A percentile compares a stretch with the other conserved stretches of the same genome.
phyloP scores from a whole-genome alignment of 2,113 vertebrate genomes.

The Hydrolagus affinis region DNA sequence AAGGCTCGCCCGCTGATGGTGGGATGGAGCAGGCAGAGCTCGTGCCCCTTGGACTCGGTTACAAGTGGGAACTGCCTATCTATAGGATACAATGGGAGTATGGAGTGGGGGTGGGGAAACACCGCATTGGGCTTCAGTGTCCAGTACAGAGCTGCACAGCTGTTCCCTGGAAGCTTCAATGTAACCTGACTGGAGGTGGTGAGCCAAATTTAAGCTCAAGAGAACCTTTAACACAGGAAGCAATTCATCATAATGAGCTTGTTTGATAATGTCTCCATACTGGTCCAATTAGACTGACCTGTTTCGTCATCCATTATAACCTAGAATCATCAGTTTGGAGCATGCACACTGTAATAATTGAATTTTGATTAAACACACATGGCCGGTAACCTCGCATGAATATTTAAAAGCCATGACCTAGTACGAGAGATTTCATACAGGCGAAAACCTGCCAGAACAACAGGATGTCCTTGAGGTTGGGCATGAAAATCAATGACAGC shows the following conservation, averaged over 20 bases:
- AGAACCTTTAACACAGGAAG: conserved; percentile 82
- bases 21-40: too few species aligned
- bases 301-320: conserved; percentile 85
- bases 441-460: conserved; percentile 75
- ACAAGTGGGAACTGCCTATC: background rate
- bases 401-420: conserved; percentile 44
- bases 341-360: conserved; percentile 76
- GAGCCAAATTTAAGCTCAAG: conserved; percentile 68
- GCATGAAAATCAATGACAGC: conserved; percentile 62
- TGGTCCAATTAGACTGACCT: conserved; percentile 79
- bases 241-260: conserved; percentile 81
- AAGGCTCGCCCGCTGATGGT: too few species aligned
- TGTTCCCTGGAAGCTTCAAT: conserved; percentile 62
- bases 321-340: conserved; percentile 72
- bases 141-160: conserved; percentile 56
- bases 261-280: conserved; percentile 77
- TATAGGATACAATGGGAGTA: background rate
- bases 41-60: too few species aligned
- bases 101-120: background rate
- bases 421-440: conserved; percentile 62
- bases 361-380: conserved; percentile 92
- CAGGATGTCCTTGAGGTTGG: conserved; percentile 71
- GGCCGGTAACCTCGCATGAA: conserved; percentile 73
- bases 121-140: conserved; percentile 37
- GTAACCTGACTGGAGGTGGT: conserved; percentile 57